Percentiles rank a stretch among this genome's conserved stretches.
Evolutionary conservation across 2,113 vertebrate genomes (phyloP).

Genomic region (Melanerpes aurifrons): DNA sequence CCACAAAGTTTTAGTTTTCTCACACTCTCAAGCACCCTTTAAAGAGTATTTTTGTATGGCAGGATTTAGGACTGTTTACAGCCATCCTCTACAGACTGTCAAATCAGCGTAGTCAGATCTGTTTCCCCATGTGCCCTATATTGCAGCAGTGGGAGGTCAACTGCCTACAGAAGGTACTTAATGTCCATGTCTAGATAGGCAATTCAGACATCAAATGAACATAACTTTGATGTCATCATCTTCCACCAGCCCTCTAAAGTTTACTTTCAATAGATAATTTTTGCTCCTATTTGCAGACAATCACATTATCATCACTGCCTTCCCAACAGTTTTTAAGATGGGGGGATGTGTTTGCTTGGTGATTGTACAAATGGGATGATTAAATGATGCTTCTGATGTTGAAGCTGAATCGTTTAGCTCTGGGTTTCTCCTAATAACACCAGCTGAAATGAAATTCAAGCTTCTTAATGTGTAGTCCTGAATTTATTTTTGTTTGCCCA

Average conservation of each 20-base stretch:
- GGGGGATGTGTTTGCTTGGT: neutral
- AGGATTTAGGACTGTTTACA: slow-evolving; percentile 41
- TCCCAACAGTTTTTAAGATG: neutral
- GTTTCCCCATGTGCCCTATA: neutral
- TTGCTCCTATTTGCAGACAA: neutral
- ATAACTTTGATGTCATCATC: neutral
- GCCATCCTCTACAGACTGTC: neutral
- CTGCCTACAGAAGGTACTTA: neutral
- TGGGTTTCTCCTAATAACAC: neutral
- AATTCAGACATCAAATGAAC: neutral
- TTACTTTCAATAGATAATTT: neutral
- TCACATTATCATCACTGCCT: neutral
- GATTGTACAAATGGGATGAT: neutral
- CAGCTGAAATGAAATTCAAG: neutral
- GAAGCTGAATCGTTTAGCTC: neutral
- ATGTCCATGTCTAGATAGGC: neutral
- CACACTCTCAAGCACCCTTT: neutral
- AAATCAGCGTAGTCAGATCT: neutral
- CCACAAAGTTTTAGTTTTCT: slow-evolving; percentile 27
- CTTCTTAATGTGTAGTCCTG: neutral
- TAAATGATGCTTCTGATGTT: neutral
- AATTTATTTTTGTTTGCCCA: neutral
- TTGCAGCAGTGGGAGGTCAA: neutral
- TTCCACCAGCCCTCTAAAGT: neutral
- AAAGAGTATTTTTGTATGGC: slow-evolving; percentile 5